A percentile compares a stretch with the other conserved stretches of the same genome.
phyloP scores from a whole-genome alignment of 2,888 invertebrate species.

The Aspidiotus destructor region DNA sequence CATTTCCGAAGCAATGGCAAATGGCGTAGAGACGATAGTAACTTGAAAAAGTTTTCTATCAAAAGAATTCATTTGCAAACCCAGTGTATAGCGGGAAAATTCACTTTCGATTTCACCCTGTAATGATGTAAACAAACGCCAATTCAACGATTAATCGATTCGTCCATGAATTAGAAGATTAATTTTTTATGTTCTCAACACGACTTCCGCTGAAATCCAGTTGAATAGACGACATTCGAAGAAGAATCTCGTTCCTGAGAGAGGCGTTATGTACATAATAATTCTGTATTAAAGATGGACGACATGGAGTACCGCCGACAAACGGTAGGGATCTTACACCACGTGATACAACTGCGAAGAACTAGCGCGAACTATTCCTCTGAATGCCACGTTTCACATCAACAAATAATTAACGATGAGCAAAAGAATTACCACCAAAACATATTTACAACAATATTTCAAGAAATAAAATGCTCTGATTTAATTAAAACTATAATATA shows the following conservation, averaged over 20 bases:
- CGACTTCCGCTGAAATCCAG: background rate
- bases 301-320: constrained; percentile 3
- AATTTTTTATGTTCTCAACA: too few species aligned
- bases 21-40: too few species aligned
- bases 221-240: background rate
- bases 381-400: constrained; percentile 21
- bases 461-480: too few species aligned
- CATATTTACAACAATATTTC: too few species aligned
- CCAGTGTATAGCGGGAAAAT: constrained; percentile 9
- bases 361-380: constrained; percentile 21
- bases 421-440: too few species aligned
- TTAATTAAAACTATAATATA: too few species aligned
- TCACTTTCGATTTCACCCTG: constrained; percentile 9
- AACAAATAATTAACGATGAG: too few species aligned
- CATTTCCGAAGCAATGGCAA: too few species aligned
- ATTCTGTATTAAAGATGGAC: constrained; percentile 9
- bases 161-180: background rate
- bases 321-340: constrained; percentile 21
- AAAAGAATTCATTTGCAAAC: background rate
- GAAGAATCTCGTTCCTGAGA: background rate
- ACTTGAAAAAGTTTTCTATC: too few species aligned
- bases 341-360: constrained; percentile 27
- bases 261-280: constrained; percentile 6
- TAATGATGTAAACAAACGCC: constrained; percentile 2
- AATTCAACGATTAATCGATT: constrained; percentile 2